A percentile compares a stretch with the other conserved stretches of the same genome.
These are phyloP conservation scores for Zenarchopterus dispar DNA, from an alignment of 2,797 vertebrate species.

Conservation along the genomic window DNA sequence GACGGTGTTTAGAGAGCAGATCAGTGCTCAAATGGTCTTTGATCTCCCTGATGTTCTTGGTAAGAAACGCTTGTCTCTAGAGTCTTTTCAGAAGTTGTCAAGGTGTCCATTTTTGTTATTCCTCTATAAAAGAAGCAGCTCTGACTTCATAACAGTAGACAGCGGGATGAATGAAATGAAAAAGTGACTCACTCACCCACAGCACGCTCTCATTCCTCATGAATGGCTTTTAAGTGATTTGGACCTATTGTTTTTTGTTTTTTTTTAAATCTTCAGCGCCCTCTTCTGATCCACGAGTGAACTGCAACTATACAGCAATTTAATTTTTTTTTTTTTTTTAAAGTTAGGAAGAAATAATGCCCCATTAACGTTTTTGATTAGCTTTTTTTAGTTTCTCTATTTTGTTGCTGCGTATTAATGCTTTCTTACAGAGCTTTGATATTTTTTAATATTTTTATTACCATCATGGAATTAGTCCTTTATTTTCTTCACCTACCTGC, in stretches of 20 bases:
- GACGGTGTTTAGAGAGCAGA: no score
- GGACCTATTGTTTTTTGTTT: constrained; percentile 55
- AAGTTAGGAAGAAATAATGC: no score
- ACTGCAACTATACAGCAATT: constrained; percentile 21
- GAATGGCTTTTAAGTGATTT: constrained; percentile 45
- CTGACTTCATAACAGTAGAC: constrained; percentile 33
- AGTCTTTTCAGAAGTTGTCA: constrained; percentile 8
- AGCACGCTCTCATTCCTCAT: constrained; percentile 31
- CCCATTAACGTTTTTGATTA: no score
- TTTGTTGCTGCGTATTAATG: constrained; percentile 24
- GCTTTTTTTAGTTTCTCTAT: constrained; percentile 1
- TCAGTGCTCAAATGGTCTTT: not conserved
- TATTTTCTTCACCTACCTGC: not conserved
- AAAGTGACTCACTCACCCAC: constrained; percentile 12
- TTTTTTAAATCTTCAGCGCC: constrained; percentile 18
- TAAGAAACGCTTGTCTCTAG: not conserved
- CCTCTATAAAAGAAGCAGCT: constrained; percentile 26
- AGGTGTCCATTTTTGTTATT: constrained; percentile 27
- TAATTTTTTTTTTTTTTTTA: no score
- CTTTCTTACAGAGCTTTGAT: constrained; percentile 6
- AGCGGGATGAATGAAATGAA: constrained; percentile 48
- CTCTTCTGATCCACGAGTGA: constrained; percentile 5
- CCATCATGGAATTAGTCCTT: constrained; percentile 4
- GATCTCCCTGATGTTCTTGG: not conserved
- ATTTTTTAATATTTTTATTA: constrained; percentile 1